Evolutionary conservation across 2,797 vertebrate genomes (phyloP).

Genomic region (Myiotriccus ornatus): DNA sequence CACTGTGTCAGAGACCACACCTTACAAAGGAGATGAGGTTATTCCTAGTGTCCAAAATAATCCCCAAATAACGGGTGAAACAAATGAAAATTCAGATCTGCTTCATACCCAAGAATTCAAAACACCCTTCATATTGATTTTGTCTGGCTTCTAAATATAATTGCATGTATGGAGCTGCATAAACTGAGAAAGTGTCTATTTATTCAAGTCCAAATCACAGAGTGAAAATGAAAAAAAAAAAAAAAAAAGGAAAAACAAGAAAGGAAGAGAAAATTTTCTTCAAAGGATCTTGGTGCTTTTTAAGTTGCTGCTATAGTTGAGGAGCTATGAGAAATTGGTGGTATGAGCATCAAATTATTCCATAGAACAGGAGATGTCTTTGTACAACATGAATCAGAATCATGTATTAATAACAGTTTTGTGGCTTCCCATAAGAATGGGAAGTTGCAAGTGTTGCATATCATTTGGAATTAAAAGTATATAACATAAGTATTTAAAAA

Average conservation of each 20-base stretch:
- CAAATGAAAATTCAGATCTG: background rate
- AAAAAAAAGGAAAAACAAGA: background rate
- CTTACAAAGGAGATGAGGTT: background rate
- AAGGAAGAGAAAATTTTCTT: background rate
- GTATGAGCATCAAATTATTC: background rate
- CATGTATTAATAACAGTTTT: background rate
- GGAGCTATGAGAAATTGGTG: background rate
- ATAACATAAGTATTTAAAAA: background rate
- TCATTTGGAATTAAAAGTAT: background rate
- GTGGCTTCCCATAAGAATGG: background rate
- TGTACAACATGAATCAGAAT: background rate
- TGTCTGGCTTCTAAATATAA: background rate
- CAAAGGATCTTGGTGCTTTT: background rate
- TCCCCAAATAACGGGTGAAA: background rate
- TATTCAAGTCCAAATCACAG: background rate
- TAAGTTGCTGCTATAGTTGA: background rate
- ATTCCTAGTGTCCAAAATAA: background rate
- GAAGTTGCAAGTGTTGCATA: background rate
- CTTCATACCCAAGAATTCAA: background rate
- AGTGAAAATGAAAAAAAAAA: too few species aligned
- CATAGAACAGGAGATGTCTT: background rate
- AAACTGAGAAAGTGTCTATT: background rate
- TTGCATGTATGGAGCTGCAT: background rate
- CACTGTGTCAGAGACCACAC: background rate
- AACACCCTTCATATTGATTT: rapidly evolving